Evolutionary conservation across 2,113 vertebrate genomes (phyloP), one percentile per base, ranked within the genome.

Genomic region (Diadophis punctatus): DNA sequence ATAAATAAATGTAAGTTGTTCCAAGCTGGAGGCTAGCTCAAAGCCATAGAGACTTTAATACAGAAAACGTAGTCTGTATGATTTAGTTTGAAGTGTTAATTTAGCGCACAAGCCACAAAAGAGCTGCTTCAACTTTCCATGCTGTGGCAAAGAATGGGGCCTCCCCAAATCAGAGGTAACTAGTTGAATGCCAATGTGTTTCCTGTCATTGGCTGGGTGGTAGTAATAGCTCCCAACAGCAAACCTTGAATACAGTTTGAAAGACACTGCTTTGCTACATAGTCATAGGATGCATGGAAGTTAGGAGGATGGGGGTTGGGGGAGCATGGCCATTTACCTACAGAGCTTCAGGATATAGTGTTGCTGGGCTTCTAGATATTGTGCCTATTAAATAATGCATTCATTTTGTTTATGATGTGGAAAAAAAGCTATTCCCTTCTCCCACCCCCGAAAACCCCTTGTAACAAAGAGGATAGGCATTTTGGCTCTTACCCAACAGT

Each of bases 1-100:
- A 56, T 86, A n/a, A 90, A 74, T 92, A 94, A 34, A 93, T 96
- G 94, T 95, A 93, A 92, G 95, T 96, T 87, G 60, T 0, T 93
- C 91, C 55, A 92, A 63, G 51, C 56, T 2, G 16, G 92, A 85
- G 60, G 93, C 93, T 95, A 91, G 88, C n/a, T 85, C 2, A 88
- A 25, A 22, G 49, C 56, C 14, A 49, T 27, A 88, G 34, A 91
- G 49, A 58, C 16, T 86, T 86, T 86, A 91, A 95, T 90, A 90
- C 91, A 55, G 48, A 84, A 88, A 90, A 90, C 0, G 18, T 22
- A 4, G 43, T 85, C 89, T 90, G 94, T 94, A 39, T 96, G 3
- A 0, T 92, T 49, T 88, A 34, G 39, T 84, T 92, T 89, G 68
- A 89, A 2, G 10, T 49, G 68, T 56, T 48, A 25, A 88, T 88